These are phyloP conservation scores for Lepidurus arcticus DNA, from an alignment of 1,140 invertebrate species.

Conservation along the genomic window DNA sequence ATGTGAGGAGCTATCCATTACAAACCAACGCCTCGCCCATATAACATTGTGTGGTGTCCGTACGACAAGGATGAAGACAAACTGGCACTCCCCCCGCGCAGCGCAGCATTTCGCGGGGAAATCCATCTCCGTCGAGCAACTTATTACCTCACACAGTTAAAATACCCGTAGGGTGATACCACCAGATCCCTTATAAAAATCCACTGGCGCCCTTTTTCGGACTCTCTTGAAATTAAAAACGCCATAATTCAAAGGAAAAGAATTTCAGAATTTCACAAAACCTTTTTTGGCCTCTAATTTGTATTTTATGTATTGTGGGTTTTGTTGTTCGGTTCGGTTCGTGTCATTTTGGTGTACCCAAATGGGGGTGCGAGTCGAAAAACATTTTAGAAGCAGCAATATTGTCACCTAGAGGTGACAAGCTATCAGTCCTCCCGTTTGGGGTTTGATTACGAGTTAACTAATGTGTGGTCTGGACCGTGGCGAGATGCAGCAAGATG, in stretches of 20 bases:
- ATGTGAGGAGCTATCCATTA: conserved; percentile 19
- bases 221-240: background rate
- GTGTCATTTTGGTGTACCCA: background rate
- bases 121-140: conserved; percentile 16
- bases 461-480: conserved; percentile 17
- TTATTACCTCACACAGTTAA: background rate
- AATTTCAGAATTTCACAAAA: background rate
- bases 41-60: conserved; percentile 9
- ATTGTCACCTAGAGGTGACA: background rate
- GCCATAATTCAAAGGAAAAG: background rate
- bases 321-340: background rate
- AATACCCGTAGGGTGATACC: background rate
- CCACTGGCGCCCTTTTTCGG: background rate
- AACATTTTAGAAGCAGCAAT: background rate
- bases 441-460: background rate
- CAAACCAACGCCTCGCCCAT: conserved; percentile 12
- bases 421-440: background rate
- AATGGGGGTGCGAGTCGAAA: background rate
- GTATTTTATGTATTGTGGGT: background rate
- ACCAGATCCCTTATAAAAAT: background rate
- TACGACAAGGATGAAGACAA: conserved; percentile 18
- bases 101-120: background rate
- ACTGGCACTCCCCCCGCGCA: conserved; percentile 16
- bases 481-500: background rate
- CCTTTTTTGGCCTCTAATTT: background rate